phyloP scores from a whole-genome alignment of 2,113 vertebrate genomes.

The Saimiri boliviensis region DNA sequence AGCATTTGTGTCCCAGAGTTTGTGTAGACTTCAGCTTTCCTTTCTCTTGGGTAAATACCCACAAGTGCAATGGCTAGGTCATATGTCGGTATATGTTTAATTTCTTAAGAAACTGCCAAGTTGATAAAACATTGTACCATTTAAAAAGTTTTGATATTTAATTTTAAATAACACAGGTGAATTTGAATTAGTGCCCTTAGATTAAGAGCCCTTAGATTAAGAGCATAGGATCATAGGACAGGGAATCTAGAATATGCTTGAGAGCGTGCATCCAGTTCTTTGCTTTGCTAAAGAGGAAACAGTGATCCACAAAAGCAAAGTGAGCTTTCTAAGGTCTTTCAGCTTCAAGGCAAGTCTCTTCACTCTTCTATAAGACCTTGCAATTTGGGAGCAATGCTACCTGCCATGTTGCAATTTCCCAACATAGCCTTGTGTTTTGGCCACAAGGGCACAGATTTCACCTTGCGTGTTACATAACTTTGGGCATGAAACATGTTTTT shows the following conservation, averaged over 20 bases:
- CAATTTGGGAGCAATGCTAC: neutral
- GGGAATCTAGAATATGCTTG: neutral
- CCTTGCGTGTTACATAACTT: neutral
- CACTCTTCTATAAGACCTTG: neutral
- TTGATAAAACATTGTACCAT: neutral
- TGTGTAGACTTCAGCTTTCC: neutral
- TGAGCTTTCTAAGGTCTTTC: neutral
- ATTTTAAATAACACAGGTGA: conserved; percentile 23
- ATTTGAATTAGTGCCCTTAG: neutral
- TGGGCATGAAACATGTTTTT: neutral
- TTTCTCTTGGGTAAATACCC: conserved; percentile 14
- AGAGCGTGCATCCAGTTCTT: neutral
- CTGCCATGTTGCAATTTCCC: neutral
- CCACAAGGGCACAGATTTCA: neutral
- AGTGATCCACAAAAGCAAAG: neutral
- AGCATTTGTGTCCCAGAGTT: neutral
- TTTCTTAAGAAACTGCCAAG: conserved; percentile 28
- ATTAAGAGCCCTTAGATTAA: neutral
- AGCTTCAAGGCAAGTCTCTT: neutral
- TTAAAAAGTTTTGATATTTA: conserved; percentile 37
- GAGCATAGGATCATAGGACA: neutral
- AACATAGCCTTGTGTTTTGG: neutral
- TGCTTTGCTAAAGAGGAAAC: neutral
- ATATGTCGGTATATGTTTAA: neutral
- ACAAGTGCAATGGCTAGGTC: neutral